Evolutionary conservation across 2,113 vertebrate genomes (phyloP).

Genomic region (Tragelaphus buxtoni): DNA sequence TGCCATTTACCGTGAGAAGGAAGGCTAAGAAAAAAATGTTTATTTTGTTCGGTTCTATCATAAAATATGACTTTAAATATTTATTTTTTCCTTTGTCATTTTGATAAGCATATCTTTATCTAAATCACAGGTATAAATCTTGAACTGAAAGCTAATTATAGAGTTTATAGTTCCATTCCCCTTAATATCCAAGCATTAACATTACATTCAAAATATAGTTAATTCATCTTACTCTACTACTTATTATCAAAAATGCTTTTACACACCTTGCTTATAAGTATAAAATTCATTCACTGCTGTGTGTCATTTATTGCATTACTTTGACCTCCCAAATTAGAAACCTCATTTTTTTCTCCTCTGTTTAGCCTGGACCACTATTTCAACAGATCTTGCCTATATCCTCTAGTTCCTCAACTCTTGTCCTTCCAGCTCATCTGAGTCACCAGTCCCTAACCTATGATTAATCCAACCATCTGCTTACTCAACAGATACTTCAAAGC

Average conservation of each 20-base stretch:
- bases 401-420: neutral
- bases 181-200: neutral
- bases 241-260: neutral
- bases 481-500: neutral
- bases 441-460: neutral
- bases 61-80: neutral
- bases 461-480: slow-evolving; percentile 36
- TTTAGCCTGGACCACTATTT: neutral
- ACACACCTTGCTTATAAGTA: neutral
- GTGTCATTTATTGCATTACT: neutral
- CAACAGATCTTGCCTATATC: neutral
- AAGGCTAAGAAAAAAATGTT: neutral
- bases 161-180: neutral
- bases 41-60: neutral
- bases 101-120: neutral
- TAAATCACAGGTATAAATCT: neutral
- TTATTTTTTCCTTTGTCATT: neutral
- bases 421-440: neutral
- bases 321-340: neutral
- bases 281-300: neutral
- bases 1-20: neutral
- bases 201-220: neutral
- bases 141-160: neutral
- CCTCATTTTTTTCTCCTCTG: neutral
- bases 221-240: neutral